Conservation (phyloP, 2,113 vertebrate species). For the Macrotis lagotis region DNA sequence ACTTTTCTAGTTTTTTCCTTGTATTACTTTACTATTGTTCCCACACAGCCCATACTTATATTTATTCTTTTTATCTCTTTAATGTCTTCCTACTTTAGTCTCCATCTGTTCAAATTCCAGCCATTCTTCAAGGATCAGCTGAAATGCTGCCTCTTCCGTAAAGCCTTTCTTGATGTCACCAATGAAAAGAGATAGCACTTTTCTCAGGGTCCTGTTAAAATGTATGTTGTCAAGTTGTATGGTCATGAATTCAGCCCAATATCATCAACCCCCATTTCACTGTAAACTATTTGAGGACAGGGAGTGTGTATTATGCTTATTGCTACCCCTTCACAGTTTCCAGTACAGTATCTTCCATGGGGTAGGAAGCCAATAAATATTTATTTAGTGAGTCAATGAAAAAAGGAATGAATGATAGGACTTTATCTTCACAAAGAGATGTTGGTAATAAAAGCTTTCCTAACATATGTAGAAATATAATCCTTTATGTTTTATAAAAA, state of each 20-base stretch:
- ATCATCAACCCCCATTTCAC: neutral
- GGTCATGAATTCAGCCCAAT: neutral
- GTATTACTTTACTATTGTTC: neutral
- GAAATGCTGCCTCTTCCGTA: neutral
- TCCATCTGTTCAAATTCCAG: neutral
- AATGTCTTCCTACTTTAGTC: neutral
- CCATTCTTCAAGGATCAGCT: neutral
- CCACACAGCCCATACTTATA: neutral
- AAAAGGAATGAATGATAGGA: neutral
- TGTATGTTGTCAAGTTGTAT: neutral
- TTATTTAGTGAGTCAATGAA: neutral
- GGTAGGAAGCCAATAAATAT: neutral
- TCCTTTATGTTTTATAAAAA: neutral
- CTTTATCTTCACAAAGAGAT: neutral
- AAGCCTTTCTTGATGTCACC: neutral
- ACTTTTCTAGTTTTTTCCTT: neutral
- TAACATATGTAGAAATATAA: neutral
- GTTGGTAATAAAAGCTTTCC: neutral
- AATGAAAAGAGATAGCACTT: neutral
- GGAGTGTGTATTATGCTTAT: neutral
- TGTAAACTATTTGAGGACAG: neutral
- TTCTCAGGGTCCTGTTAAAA: neutral
- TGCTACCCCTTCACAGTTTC: neutral
- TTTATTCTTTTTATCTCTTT: neutral
- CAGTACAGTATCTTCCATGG: neutral